Evolutionary conservation across 2,113 vertebrate species (phyloP).

Genomic region (Urocolius indicus): DNA sequence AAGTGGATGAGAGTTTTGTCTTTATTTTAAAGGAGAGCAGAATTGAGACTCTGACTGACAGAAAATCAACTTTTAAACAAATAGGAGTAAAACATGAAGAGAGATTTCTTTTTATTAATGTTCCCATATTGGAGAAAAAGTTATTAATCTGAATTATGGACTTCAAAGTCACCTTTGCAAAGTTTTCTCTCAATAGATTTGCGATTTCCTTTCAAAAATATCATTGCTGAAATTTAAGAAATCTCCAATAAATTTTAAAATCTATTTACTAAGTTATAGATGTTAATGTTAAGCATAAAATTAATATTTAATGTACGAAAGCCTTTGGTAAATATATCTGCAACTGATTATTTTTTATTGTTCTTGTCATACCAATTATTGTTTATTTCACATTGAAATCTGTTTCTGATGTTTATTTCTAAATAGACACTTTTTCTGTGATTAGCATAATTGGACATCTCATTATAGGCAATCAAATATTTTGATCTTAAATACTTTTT

Average conservation of each 20-base stretch:
- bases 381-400: slow-evolving; percentile 71
- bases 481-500: slow-evolving; percentile 47
- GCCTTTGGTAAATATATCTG: not conserved
- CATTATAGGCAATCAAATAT: slow-evolving; percentile 40
- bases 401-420: slow-evolving; percentile 71
- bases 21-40: not conserved
- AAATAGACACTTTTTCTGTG: slow-evolving; percentile 69
- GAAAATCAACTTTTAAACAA: not conserved
- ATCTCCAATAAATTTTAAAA: not conserved
- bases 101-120: not conserved
- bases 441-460: slow-evolving; percentile 74
- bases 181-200: not conserved
- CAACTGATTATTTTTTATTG: slow-evolving; percentile 28
- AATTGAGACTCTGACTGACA: rapidly evolving
- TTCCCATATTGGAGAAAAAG: not conserved
- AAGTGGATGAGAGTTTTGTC: not conserved
- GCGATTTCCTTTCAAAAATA: not conserved
- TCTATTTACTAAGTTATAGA: not conserved
- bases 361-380: slow-evolving; percentile 68
- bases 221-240: not conserved
- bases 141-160: not conserved
- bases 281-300: not conserved
- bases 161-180: not conserved
- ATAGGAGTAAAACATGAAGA: not conserved
- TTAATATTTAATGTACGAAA: not conserved